Percentiles rank a stretch among this genome's conserved stretches.
These are phyloP conservation scores for Andricus grossulariae DNA, from an alignment of 1,140 invertebrate species.

Conservation along the genomic window DNA sequence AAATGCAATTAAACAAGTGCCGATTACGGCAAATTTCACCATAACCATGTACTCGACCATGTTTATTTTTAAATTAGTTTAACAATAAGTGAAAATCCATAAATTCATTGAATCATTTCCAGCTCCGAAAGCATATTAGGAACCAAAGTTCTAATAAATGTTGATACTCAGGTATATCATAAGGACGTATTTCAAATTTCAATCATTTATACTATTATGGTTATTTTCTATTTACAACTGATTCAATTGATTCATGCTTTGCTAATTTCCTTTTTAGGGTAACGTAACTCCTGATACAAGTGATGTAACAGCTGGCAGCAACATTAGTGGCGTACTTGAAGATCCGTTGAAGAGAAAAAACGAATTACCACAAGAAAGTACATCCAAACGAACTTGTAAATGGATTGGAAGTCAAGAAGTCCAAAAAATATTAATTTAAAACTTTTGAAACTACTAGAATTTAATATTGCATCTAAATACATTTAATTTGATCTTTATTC, in stretches of 20 bases:
- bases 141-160: too few species aligned
- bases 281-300: background rate
- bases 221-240: too few species aligned
- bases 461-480: background rate
- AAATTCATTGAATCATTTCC: too few species aligned
- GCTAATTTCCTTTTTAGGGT: background rate
- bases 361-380: background rate
- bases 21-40: too few species aligned
- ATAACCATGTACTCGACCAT: too few species aligned
- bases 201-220: too few species aligned
- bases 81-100: too few species aligned
- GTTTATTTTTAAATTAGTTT: too few species aligned
- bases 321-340: background rate
- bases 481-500: background rate
- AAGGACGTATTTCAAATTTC: too few species aligned
- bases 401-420: slow-evolving; percentile 8
- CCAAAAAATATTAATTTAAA: slow-evolving; percentile 2
- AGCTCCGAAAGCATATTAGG: too few species aligned
- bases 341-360: background rate
- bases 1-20: too few species aligned
- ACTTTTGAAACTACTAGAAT: background rate
- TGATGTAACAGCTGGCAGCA: background rate
- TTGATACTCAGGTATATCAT: too few species aligned
- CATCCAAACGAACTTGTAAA: slow-evolving; percentile 2
- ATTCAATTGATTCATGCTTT: background rate